Evolutionary conservation across 2,797 vertebrate species (phyloP), one percentile per base, ranked within the genome.

Genomic region (Dendrocincla fuliginosa): DNA sequence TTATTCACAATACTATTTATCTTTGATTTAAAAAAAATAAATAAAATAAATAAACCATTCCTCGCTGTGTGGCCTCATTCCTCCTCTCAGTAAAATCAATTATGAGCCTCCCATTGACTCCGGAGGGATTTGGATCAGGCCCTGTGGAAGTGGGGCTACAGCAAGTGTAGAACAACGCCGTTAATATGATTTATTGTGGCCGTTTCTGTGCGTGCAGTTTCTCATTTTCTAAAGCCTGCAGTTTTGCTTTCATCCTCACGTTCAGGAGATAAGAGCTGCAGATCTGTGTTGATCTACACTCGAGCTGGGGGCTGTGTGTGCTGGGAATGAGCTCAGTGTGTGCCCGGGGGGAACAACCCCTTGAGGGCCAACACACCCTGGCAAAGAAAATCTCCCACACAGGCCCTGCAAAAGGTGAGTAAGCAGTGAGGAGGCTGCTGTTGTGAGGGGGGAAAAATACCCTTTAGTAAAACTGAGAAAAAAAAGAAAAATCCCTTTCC

Each of bases 151-250:
- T 78, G 91, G 91, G 94, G 87, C 96, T 93, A 33, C 74, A 95
- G 96, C 93, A 95, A 96, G 96, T 70, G 91, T 67, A 73, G 89
- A 94, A 95, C 92, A 95, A 94, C 23, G 30, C 93, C 67, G 95
- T 96, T 96, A 97, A 96, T 95, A 93, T 96, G 96, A 96, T 96
- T 96, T 95, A 96, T 94, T 33, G 95, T 92, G 87, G 84, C 95
- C 87, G 90, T 94, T 96, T 13, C 83, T 94, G 93, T 60, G 94
- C 41, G 87, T 74, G 95, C 95, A 90, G 91, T 94, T 95, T 95
- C 90, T 95, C 91, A 96, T 97, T 96, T 87, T 95, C 93, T 77
- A 81, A 91, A 94, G 85, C 80, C 95, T 82, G 93, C 93, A 89
- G 93, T 91, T 95, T 86, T 94, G 95, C 95, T 97, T 96, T 96